phyloP scores from a whole-genome alignment of 2,113 vertebrate species.

The Melospiza melodia region DNA sequence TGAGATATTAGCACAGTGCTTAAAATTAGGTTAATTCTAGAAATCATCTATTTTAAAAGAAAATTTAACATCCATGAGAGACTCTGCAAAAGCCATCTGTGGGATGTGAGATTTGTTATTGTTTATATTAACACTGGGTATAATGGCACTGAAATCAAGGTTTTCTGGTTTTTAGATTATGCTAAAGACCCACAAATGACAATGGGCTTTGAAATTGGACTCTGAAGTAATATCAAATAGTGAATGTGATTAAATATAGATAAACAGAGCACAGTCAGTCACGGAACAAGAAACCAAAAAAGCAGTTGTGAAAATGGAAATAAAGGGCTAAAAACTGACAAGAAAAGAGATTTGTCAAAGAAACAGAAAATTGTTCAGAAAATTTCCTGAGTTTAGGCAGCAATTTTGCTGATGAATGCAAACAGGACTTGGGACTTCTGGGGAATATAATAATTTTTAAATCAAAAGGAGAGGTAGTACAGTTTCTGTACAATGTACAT shows the following conservation, averaged over 20 bases:
- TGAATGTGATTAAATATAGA: conserved; percentile 24
- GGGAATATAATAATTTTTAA: neutral
- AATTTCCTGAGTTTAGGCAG: neutral
- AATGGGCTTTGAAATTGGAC: conserved; percentile 12
- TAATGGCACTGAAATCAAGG: neutral
- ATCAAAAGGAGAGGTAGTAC: neutral
- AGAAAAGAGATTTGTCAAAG: conserved; percentile 3
- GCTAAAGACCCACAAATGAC: conserved; percentile 4
- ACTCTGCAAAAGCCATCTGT: neutral
- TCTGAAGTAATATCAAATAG: conserved; percentile 1
- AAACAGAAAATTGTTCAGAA: conserved; percentile 3
- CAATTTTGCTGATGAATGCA: neutral
- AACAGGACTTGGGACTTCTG: neutral
- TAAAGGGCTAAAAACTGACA: neutral
- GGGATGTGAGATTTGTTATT: neutral
- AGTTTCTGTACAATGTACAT: neutral
- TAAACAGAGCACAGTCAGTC: neutral
- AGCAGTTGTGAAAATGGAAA: conserved; percentile 24
- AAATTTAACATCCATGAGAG: neutral
- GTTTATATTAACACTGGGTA: conserved; percentile 2
- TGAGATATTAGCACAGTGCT: neutral
- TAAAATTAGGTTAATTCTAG: conserved; percentile 16
- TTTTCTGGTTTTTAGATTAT: conserved; percentile 21
- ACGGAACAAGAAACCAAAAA: conserved; percentile 19
- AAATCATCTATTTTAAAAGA: neutral